phyloP scores from a whole-genome alignment of 2,888 invertebrate species.

The Aphrophora alni region DNA sequence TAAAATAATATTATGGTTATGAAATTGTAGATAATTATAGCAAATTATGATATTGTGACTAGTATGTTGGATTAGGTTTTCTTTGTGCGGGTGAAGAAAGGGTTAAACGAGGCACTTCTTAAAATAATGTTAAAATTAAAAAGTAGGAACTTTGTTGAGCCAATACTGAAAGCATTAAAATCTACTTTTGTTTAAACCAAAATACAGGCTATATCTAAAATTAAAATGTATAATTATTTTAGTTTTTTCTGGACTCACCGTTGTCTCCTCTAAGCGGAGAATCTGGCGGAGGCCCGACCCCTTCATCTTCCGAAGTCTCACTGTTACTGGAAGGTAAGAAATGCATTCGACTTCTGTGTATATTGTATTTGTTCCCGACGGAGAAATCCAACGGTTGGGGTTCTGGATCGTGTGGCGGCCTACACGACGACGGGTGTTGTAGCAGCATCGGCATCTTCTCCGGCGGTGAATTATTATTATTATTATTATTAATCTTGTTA shows the following conservation, averaged over 20 bases:
- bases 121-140: too few relatives aligned
- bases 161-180: too few relatives aligned
- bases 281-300: constrained; percentile 57
- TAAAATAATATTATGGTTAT: too few relatives aligned
- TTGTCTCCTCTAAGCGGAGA: constrained; percentile 56
- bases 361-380: constrained; percentile 43
- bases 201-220: too few relatives aligned
- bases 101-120: too few relatives aligned
- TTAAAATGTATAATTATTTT: too few relatives aligned
- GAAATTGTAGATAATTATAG: too few relatives aligned
- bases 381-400: constrained; percentile 50
- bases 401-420: constrained; percentile 43
- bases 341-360: constrained; percentile 42
- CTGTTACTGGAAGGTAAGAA: constrained; percentile 47
- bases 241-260: constrained; percentile 58
- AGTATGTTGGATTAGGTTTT: too few relatives aligned
- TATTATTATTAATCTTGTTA: constrained; percentile 45
- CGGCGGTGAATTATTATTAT: constrained; percentile 46
- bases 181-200: too few relatives aligned
- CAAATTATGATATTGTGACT: too few relatives aligned
- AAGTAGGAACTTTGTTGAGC: too few relatives aligned
- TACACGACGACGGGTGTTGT: constrained; percentile 30
- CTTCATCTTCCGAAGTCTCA: constrained; percentile 58
- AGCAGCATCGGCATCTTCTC: constrained; percentile 46
- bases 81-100: too few relatives aligned